A percentile compares a stretch with the other conserved stretches of the same genome.
Evolutionary conservation across 2,797 vertebrate genomes (phyloP).

Genomic region (Phataginus tricuspis): DNA sequence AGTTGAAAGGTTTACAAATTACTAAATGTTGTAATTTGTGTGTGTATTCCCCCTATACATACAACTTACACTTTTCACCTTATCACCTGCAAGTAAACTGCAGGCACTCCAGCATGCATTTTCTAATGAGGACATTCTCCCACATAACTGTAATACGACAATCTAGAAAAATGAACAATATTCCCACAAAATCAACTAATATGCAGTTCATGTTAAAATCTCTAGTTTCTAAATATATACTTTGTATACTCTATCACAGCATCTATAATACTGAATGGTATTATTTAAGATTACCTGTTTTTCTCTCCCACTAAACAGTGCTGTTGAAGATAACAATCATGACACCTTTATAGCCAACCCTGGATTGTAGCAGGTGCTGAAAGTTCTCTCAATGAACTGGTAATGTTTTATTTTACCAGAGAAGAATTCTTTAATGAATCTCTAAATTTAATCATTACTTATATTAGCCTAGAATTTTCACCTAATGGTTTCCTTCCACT

Average conservation of each 20-base stretch:
- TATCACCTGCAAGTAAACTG: not conserved
- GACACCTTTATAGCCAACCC: not conserved
- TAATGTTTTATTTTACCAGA: not conserved
- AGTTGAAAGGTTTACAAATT: not conserved
- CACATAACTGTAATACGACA: not conserved
- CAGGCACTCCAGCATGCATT: not conserved
- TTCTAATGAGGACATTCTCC: not conserved
- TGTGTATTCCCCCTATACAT: not conserved
- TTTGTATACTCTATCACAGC: not conserved
- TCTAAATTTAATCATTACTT: not conserved
- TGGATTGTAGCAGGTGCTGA: not conserved
- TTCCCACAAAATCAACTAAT: not conserved
- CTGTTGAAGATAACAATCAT: not conserved
- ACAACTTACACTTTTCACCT: not conserved
- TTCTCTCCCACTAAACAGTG: not conserved
- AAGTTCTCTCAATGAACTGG: not conserved
- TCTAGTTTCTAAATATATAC: not conserved
- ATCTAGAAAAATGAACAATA: not conserved
- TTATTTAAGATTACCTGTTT: not conserved
- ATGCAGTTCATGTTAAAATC: not conserved
- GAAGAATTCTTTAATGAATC: not conserved
- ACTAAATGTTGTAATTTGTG: constrained; percentile 5
- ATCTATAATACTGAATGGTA: not conserved
- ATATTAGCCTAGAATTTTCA: not conserved
- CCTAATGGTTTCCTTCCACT: not conserved